These are phyloP conservation scores for Habrosyne pyritoides DNA, from an alignment of 2,888 invertebrate genomes.

Conservation along the genomic window DNA sequence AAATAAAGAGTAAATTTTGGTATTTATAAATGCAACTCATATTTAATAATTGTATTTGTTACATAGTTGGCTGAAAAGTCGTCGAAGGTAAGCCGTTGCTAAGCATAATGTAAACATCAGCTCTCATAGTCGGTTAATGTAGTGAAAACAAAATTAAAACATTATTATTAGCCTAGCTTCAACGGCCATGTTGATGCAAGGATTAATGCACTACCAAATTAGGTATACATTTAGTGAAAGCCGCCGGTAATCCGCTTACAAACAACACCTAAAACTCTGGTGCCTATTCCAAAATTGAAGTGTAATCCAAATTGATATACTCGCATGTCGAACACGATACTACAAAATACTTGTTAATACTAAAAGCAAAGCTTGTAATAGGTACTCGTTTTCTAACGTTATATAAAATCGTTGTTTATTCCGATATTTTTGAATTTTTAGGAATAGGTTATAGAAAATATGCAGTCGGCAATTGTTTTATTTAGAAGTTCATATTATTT, in stretches of 20 bases:
- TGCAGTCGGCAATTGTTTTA: too few species aligned
- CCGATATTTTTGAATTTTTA: too few species aligned
- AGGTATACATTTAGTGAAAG: not conserved
- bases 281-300: not conserved
- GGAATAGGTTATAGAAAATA: too few species aligned
- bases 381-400: too few species aligned
- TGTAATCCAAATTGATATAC: not conserved
- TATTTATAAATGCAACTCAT: too few species aligned
- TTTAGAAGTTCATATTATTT: too few species aligned
- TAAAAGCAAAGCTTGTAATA: too few species aligned
- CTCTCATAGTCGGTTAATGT: not conserved
- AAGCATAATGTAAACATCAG: not conserved
- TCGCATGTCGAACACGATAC: not conserved
- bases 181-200: constrained; percentile 18
- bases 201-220: constrained; percentile 19
- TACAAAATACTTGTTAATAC: not conserved
- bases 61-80: not conserved
- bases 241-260: not conserved
- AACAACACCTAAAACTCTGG: not conserved
- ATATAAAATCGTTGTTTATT: too few species aligned
- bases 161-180: constrained; percentile 7
- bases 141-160: not conserved
- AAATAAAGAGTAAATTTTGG: too few species aligned
- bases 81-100: not conserved
- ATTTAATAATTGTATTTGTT: too few species aligned